Evolutionary conservation across 2,113 vertebrate genomes (phyloP).

Genomic region (Ranitomeya variabilis): DNA sequence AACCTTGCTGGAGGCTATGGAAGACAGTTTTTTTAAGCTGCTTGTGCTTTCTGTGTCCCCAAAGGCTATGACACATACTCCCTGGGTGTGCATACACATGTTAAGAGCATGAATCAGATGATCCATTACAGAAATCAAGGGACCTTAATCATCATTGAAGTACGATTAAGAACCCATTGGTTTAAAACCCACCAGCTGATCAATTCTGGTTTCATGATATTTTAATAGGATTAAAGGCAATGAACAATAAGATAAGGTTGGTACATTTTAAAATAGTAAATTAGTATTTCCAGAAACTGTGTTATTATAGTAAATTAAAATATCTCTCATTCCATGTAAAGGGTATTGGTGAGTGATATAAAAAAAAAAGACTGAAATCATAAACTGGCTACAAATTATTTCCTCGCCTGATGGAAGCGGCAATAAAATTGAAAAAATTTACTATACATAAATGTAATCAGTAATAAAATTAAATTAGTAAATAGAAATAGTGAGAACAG

Average conservation of each 20-base stretch:
- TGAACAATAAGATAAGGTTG: not conserved
- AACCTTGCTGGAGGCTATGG: too few relatives aligned
- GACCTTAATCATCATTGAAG: too few relatives aligned
- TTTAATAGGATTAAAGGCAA: not conserved
- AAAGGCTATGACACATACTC: too few relatives aligned
- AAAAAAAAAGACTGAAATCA: not conserved
- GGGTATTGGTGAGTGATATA: not conserved
- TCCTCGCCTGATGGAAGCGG: not conserved
- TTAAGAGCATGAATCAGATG: too few relatives aligned
- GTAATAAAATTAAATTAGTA: conserved; percentile 11
- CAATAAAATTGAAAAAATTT: not conserved
- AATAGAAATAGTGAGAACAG: not conserved
- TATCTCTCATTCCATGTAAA: not conserved
- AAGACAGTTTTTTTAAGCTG: too few relatives aligned
- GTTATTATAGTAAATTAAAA: not conserved
- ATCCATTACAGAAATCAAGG: too few relatives aligned
- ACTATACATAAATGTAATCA: not conserved
- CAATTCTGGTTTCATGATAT: too few relatives aligned
- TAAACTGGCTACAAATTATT: not conserved
- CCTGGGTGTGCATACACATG: too few relatives aligned
- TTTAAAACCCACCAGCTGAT: too few relatives aligned
- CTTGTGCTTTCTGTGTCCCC: too few relatives aligned
- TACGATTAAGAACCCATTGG: too few relatives aligned
- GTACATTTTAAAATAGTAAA: not conserved
- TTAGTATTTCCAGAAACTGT: not conserved